phyloP scores from a whole-genome alignment of 2,113 vertebrate genomes.

The Steatornis caripensis region DNA sequence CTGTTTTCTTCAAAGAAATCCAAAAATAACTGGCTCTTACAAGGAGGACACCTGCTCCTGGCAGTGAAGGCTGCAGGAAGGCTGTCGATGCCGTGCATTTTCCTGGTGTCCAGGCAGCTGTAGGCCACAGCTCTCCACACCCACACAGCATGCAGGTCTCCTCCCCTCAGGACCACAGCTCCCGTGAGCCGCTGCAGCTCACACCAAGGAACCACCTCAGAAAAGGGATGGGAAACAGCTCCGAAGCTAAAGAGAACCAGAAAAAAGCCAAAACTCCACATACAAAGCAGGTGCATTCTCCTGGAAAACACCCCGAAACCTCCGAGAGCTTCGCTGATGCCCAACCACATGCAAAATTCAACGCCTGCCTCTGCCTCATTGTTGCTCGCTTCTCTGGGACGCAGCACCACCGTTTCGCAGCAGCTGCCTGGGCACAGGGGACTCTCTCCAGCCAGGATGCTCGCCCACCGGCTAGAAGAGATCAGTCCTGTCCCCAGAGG shows the following conservation, averaged over 20 bases:
- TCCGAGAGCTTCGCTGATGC: rapidly evolving
- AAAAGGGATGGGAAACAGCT: neutral
- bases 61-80: neutral
- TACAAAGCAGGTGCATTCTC: neutral
- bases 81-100: neutral
- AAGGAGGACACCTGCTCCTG: neutral
- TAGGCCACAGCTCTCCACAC: neutral
- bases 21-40: constrained; percentile 16
- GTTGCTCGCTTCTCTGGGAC: neutral
- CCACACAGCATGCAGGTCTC: neutral
- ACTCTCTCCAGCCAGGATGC: neutral
- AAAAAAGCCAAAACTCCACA: neutral
- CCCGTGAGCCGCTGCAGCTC: neutral
- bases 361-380: neutral
- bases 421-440: neutral
- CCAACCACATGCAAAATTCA: neutral
- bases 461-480: rapidly evolving
- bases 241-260: neutral
- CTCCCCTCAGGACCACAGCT: neutral
- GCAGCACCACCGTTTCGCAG: neutral
- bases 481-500: neutral
- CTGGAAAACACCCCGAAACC: neutral
- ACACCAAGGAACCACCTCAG: neutral
- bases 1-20: constrained; percentile 52
- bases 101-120: neutral